Percentiles rank a stretch among this genome's conserved stretches.
phyloP scores from a whole-genome alignment of 2,888 invertebrate genomes.

The Limenitis camilla region DNA sequence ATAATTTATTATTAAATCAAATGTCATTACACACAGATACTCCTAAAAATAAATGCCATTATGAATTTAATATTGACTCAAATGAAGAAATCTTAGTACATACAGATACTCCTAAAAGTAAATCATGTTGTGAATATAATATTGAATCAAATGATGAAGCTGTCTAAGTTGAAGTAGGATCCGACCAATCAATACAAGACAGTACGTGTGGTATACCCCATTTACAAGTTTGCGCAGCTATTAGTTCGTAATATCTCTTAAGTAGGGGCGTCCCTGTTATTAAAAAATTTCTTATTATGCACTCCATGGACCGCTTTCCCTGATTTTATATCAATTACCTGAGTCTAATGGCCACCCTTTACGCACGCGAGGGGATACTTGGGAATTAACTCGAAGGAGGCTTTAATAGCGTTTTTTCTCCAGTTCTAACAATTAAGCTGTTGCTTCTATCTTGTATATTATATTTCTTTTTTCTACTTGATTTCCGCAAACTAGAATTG shows the following conservation, averaged over 20 bases:
- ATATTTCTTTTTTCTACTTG: too few species aligned
- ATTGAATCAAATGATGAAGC: not conserved
- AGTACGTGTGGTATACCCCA: slow-evolving; percentile 8
- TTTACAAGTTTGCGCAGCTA: slow-evolving; percentile 12
- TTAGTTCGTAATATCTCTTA: slow-evolving; percentile 14
- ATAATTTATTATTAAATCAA: too few species aligned
- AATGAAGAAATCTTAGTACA: too few species aligned
- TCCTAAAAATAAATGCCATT: too few species aligned
- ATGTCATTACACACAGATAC: too few species aligned
- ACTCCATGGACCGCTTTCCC: slow-evolving; percentile 26
- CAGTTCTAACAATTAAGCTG: not conserved
- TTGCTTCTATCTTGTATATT: too few species aligned
- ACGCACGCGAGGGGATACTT: slow-evolving; percentile 15
- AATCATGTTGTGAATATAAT: not conserved
- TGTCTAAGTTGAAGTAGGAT: not conserved
- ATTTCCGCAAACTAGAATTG: too few species aligned
- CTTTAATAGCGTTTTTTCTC: slow-evolving; percentile 1
- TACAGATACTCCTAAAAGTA: too few species aligned
- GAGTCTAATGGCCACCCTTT: slow-evolving; percentile 18
- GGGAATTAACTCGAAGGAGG: slow-evolving; percentile 17
- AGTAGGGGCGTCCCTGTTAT: slow-evolving; percentile 22
- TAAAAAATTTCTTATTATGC: slow-evolving; percentile 26
- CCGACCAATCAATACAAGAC: not conserved
- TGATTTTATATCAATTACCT: slow-evolving; percentile 28
- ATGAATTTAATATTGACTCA: too few species aligned